Evolutionary conservation across 2,888 invertebrate genomes (phyloP).

Genomic region (Ennomos fuscantarius): DNA sequence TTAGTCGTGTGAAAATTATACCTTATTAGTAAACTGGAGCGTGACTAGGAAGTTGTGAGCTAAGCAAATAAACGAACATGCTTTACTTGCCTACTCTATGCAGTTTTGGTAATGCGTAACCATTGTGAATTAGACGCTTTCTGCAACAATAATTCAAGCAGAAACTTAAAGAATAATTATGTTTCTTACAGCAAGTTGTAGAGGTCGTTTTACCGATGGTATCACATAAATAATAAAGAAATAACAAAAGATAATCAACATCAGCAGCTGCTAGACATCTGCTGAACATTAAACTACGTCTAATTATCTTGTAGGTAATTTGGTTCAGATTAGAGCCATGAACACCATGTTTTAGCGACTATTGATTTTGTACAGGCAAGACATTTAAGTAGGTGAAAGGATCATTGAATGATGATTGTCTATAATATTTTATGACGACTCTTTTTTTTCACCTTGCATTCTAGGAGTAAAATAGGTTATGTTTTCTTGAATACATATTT

Average conservation of each 20-base stretch:
- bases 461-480: no score
- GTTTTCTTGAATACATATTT: no score
- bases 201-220: not conserved
- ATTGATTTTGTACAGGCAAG: constrained; percentile 4
- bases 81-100: not conserved
- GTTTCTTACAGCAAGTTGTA: not conserved
- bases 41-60: constrained; percentile 1
- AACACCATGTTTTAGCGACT: constrained; percentile 2
- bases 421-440: no score
- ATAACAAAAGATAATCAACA: constrained; percentile 27
- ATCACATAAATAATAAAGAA: constrained; percentile 13
- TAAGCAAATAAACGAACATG: constrained; percentile 4
- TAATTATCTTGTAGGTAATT: constrained; percentile 22
- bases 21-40: constrained; percentile 32
- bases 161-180: not conserved
- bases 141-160: no score
- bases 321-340: constrained; percentile 8
- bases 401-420: no score
- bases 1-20: constrained; percentile 36
- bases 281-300: constrained; percentile 38
- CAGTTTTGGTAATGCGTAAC: no score
- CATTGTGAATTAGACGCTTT: no score
- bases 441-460: no score
- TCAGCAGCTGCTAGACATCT: constrained; percentile 50
- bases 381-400: no score